Evolutionary conservation across 2,113 vertebrate genomes (phyloP), one percentile per base, ranked within the genome.

Genomic region (Pantherophis guttatus): DNA sequence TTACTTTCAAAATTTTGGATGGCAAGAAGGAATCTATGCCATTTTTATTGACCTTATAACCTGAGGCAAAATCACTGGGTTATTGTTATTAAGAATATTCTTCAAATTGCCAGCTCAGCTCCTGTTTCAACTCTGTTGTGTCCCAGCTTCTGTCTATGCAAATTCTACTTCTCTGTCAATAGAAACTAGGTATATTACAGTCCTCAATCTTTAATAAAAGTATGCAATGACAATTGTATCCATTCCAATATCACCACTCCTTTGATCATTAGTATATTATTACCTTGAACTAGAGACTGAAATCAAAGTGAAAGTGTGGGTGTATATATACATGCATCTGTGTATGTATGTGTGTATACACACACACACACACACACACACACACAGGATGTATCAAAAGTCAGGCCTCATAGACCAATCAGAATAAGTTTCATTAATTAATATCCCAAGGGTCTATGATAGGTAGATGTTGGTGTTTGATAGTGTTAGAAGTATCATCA

Each of bases 331-430:
- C 26, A 5, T 70, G 59, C 8, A 3, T 65, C 11, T 12, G 24
- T 65, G 59, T 65, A 5, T 48, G 1, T 29, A 12, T 23, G 8
- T 59, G 23, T 59, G 23, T 59, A 24, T 59, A 59, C 9, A 59
- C 15, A 33, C 1, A 7, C 5, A 2, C 5, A 11, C 12, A 12
- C 12, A 7, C 5, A 2, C 12, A 10, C 12, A 12, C 12, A 0
- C 1, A 13, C 5, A n/a, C 1, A 75, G n/a, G 65, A 75, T 75
- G n/a, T 17, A 33, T 75, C 13, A 33, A 75, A 33, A 75, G 6
- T 33, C n/a, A 75, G n/a, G 29, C 65, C 13, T 15, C 65, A 75
- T 15, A 75, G 65, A 6, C 29, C 65, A 75, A 33, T n/a, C 29
- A 75, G n/a, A 75, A n/a, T 33, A 33, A 13, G n/a, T 33, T 33